These are phyloP conservation scores for Crotalus viridis DNA, from an alignment of 2,113 vertebrate genomes.

Conservation along the genomic window DNA sequence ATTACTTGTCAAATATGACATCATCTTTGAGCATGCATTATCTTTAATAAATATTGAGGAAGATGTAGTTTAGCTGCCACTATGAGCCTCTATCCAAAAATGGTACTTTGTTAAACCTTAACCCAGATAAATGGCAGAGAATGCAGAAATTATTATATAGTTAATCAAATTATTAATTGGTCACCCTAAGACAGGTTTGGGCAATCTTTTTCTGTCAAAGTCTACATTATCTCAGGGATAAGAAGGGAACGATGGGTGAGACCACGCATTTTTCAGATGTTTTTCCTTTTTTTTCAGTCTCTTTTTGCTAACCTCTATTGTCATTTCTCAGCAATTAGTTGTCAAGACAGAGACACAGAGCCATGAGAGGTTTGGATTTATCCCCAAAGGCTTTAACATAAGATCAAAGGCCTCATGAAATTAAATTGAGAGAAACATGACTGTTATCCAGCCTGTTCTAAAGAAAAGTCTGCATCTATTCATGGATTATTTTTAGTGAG, in stretches of 20 bases:
- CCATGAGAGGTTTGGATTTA: neutral
- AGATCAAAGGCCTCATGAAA: neutral
- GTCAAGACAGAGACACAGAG: neutral
- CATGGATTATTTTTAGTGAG: neutral
- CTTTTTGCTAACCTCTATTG: neutral
- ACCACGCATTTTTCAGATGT: neutral
- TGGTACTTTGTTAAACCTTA: neutral
- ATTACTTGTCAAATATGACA: neutral
- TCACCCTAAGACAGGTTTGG: neutral
- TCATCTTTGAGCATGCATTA: too few relatives aligned
- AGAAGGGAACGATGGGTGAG: neutral
- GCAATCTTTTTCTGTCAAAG: neutral
- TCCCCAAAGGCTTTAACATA: neutral
- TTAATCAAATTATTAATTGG: neutral
- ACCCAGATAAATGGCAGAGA: neutral
- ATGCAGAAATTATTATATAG: neutral
- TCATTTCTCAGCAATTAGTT: neutral
- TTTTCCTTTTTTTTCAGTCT: neutral
- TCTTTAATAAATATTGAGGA: neutral
- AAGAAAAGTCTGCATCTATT: neutral
- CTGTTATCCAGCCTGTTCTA: neutral
- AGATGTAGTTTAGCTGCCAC: neutral
- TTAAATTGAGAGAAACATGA: neutral
- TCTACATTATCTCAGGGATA: neutral
- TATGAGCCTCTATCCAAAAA: too few relatives aligned